Base-by-base conservation (phyloP, 2,113 vertebrate genomes). In the Calypte anna region DNA sequence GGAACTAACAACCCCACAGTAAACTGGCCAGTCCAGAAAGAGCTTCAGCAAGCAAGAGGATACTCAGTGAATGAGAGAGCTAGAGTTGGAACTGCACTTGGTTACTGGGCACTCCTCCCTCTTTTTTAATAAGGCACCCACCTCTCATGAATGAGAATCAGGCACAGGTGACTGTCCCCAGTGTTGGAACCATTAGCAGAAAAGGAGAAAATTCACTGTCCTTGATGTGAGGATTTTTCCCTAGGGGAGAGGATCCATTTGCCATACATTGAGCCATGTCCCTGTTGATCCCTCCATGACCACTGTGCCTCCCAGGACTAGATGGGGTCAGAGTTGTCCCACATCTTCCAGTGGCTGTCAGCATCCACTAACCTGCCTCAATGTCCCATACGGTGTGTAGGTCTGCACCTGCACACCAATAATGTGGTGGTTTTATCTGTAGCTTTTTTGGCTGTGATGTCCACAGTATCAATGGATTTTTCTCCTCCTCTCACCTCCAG, bases 401-500 rank as follows among this genome's bases (percentile, higher is more conserved):
- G 31, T 62, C 50, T 44, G 22, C 17, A 66, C 7, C 28, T 53
- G 19, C 30, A 58, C 9, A 63, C 3, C 20, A 6, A 78, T 67
- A 46, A 80, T n/a, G 17, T 12, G 23, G 38, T 75, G 12, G 24
- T 79, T 75, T 77, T 88, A 66, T 30, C 15, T 76, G 33, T 93
- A 59, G 9, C 17, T 91, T 93, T 46, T 69, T 94, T 53, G 61
- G 33, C 44, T 93, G 20, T 86, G 46, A n/a, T 79, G 58, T 82
- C 21, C 31, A 12, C 50, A 13, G 20, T 90, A 64, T 63, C 62
- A 92, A 87, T 38, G 17, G 0, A 74, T 68, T 92, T 66, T 94
- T 86, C 69, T 94, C 48, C 72, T 94, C 20, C 36, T 94, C 38
- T 93, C 57, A 92, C 59, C 50, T 93, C 61, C 79, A 96, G 96